Evolutionary conservation across 2,888 invertebrate species (phyloP), one percentile per base, ranked within the genome.

Genomic region (Meiosimyza decipiens): DNA sequence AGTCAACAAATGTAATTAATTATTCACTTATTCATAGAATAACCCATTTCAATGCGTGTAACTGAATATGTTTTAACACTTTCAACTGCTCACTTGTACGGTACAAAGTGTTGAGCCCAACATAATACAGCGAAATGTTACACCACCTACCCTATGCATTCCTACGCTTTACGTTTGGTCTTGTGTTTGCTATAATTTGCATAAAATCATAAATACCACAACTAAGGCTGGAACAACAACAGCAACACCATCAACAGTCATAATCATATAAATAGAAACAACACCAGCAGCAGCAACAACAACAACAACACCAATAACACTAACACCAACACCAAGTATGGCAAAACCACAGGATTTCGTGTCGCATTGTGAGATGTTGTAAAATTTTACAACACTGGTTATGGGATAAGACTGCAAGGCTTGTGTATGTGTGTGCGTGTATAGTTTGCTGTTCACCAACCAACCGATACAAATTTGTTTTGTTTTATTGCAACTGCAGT

Each of bases 301-400:
- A 67, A 49, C 62, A 62, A 40, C 55, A 47, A 59, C 62, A 54
- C 49, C 62, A 55, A 67, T 22, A 52, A 54, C 50, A 50, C 55
- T 22, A 67, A 18, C 22, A 55, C 49, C 68, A 50, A 9, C n/a
- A 59, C 49, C 49, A 68, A 63, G 59, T 69, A 64, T 51, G 54
- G 69, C 33, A 51, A 51, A 63, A 64, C 73, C 33, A 22, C 64
- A 64, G 64, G 64, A 64, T 40, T 64, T 15, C 63, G 63, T 62
- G 13, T 28, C 52, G 16, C 72, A 72, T 49, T 52, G 66, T 16
- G 28, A 49, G 60, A 66, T 73, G 47, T 62, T 71, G 66, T 73
- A 55, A 71, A 67, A 71, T 62, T 71, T 66, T 62, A 55, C 60
- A 66, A 69, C 63, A 16, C 40, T 63, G 64, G 64, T 51, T 64